A percentile compares a stretch with the other conserved stretches of the same genome.
These are phyloP conservation scores for Archips crataeganus DNA, from an alignment of 2,888 invertebrate species.

Conservation along the genomic window DNA sequence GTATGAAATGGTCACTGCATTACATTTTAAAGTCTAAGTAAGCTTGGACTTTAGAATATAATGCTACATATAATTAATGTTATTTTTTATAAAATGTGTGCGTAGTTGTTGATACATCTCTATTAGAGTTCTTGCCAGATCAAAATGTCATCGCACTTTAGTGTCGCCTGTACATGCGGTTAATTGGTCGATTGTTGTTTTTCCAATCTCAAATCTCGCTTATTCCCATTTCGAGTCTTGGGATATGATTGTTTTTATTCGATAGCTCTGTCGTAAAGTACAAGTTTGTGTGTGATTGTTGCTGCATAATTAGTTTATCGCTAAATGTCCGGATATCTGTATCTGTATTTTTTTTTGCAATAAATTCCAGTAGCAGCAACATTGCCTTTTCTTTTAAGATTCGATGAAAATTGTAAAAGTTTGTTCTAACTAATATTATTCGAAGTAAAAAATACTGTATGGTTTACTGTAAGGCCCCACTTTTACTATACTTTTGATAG, in stretches of 20 bases:
- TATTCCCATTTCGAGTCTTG: constrained; percentile 39
- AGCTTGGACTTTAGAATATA: neutral
- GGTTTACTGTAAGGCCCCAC: constrained; percentile 25
- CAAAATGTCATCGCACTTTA: constrained; percentile 16
- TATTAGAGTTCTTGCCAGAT: constrained; percentile 34
- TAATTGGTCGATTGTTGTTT: constrained; percentile 11
- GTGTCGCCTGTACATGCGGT: neutral
- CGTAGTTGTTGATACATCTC: constrained; percentile 23
- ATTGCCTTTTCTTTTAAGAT: neutral
- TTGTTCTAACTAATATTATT: constrained; percentile 12
- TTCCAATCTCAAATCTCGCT: constrained; percentile 1
- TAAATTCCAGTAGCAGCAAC: neutral
- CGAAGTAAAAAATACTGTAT: constrained; percentile 9
- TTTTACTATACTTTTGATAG: constrained; percentile 4
- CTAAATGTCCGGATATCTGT: constrained; percentile 6
- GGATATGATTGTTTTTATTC: constrained; percentile 46
- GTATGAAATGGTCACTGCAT: constrained; percentile 9
- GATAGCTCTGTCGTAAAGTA: constrained; percentile 52
- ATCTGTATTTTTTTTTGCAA: constrained; percentile 4
- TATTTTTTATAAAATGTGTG: constrained; percentile 34
- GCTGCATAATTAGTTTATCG: constrained; percentile 16
- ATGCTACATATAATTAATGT: constrained; percentile 27
- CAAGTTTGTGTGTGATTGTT: constrained; percentile 48
- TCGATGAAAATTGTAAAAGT: constrained; percentile 1
- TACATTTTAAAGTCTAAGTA: neutral